Percentiles rank a stretch among this genome's conserved stretches.
phyloP scores from a whole-genome alignment of 2,888 invertebrate genomes.

The Troides aeacus region DNA sequence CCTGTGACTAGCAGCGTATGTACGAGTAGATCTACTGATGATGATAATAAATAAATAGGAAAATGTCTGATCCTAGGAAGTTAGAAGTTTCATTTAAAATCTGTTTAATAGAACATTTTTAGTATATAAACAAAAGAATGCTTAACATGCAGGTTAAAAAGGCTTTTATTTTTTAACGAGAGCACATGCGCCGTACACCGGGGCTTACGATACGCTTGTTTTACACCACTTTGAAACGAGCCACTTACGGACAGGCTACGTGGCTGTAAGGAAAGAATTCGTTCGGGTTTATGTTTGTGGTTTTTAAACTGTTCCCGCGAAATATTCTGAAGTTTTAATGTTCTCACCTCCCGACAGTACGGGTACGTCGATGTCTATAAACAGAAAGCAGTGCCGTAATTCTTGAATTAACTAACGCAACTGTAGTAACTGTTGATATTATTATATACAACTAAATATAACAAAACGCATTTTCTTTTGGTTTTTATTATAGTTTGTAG shows the following conservation, averaged over 20 bases:
- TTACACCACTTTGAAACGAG: conserved; percentile 78
- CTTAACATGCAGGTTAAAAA: conserved; percentile 36
- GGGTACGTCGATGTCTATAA: conserved; percentile 17
- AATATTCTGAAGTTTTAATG: conserved; percentile 77
- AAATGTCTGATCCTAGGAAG: too few species aligned
- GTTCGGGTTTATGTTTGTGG: conserved; percentile 68
- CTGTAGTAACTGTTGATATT: conserved; percentile 12
- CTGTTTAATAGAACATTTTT: background rate
- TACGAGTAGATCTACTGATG: too few species aligned
- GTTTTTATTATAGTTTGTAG: background rate
- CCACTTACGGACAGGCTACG: conserved; percentile 61
- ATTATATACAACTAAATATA: background rate
- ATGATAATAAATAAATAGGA: too few species aligned
- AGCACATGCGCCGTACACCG: conserved; percentile 45
- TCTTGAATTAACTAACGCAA: conserved; percentile 22
- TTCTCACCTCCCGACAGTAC: background rate
- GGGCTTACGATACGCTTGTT: conserved; percentile 63
- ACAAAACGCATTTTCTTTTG: background rate
- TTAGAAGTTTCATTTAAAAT: background rate
- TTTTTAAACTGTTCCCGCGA: conserved; percentile 55
- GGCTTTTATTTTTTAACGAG: conserved; percentile 57
- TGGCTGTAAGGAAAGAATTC: conserved; percentile 61
- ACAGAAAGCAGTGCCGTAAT: conserved; percentile 17
- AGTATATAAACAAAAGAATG: conserved; percentile 33
- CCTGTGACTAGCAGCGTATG: too few species aligned